Evolutionary conservation across 2,888 invertebrate species (phyloP).

Genomic region (Abrostola tripartita): DNA sequence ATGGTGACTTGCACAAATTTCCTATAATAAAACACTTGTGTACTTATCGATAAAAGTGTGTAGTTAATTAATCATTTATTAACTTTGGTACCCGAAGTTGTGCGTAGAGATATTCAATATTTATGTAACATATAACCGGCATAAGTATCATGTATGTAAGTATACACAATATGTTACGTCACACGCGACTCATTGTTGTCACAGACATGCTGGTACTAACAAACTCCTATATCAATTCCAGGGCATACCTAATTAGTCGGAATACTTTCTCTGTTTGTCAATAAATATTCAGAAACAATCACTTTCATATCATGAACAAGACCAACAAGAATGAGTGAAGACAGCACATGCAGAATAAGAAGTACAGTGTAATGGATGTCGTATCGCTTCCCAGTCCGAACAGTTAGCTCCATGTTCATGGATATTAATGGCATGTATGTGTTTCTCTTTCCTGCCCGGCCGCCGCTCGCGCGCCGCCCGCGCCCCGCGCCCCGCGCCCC

Average conservation of each 20-base stretch:
- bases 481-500: constrained; percentile 45
- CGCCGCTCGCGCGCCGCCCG: constrained; percentile 60
- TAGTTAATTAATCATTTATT: background rate
- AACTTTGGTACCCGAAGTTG: constrained; percentile 5
- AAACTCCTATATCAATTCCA: background rate
- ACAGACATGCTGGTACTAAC: constrained; percentile 3
- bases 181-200: constrained; percentile 2
- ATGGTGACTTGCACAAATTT: background rate
- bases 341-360: constrained; percentile 68
- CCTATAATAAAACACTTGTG: background rate
- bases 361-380: constrained; percentile 24
- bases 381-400: constrained; percentile 35
- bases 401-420: constrained; percentile 48
- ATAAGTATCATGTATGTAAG: constrained; percentile 3
- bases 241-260: background rate
- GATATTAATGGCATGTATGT: constrained; percentile 85
- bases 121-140: constrained; percentile 2
- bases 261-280: background rate
- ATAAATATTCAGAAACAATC: constrained; percentile 4
- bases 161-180: constrained; percentile 1
- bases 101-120: constrained; percentile 6
- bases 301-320: constrained; percentile 9
- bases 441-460: constrained; percentile 76
- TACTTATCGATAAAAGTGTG: background rate
- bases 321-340: constrained; percentile 80